These are phyloP conservation scores for Gallinago solitaria DNA, from an alignment of 2,797 vertebrate species.

Conservation along the genomic window DNA sequence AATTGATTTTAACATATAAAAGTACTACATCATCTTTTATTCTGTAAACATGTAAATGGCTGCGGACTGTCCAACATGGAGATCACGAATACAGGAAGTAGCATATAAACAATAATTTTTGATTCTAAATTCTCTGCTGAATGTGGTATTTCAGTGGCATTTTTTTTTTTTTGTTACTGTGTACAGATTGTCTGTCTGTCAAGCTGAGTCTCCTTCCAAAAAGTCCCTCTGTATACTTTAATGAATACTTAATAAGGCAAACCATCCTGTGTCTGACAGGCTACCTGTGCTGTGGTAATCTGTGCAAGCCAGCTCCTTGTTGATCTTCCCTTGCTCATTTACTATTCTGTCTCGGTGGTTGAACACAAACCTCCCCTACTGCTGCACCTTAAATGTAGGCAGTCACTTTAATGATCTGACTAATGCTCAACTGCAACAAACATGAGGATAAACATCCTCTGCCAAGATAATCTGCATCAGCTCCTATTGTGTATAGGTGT, in stretches of 20 bases:
- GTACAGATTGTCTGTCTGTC: neutral
- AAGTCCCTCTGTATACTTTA: neutral
- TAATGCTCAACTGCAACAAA: neutral
- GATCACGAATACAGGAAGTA: neutral
- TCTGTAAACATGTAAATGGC: neutral
- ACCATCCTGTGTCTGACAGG: neutral
- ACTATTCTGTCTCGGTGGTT: neutral
- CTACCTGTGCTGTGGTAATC: neutral
- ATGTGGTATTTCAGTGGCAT: neutral
- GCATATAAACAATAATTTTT: neutral
- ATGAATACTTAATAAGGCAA: constrained; percentile 16
- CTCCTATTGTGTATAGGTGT: neutral
- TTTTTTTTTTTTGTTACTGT: neutral
- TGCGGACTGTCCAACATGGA: neutral
- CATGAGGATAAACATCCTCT: neutral
- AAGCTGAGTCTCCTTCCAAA: neutral
- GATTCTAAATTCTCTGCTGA: neutral
- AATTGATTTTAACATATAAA: neutral
- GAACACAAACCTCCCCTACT: neutral
- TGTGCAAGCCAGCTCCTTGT: neutral
- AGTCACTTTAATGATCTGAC: neutral
- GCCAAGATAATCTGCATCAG: neutral
- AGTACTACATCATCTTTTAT: neutral
- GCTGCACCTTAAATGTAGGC: neutral
- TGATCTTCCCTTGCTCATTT: neutral